Percentiles rank a stretch among this genome's conserved stretches.
These are phyloP conservation scores for Microctenopoma stevenorrisi DNA, from an alignment of 2,797 vertebrate genomes.

Conservation along the genomic window DNA sequence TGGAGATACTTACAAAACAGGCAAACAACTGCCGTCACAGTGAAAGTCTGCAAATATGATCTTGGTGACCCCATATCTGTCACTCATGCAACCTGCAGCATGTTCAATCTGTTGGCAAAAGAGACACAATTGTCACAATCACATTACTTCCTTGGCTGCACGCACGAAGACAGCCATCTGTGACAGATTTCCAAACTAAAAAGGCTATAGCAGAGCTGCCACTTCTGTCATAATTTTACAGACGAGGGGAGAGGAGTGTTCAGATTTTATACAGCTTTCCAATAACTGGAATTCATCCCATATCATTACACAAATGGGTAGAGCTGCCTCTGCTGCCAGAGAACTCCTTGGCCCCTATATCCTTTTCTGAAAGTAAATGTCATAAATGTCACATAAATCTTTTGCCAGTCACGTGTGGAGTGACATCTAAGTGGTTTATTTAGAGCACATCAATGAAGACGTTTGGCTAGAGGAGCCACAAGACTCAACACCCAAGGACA, in stretches of 20 bases:
- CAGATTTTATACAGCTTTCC: conserved; percentile 69
- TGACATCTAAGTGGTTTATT: conserved; percentile 76
- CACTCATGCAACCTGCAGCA: conserved; percentile 77
- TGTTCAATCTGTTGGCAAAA: conserved; percentile 76
- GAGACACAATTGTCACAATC: conserved; percentile 71
- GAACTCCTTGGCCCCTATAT: conserved; percentile 54
- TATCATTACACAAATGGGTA: conserved; percentile 79
- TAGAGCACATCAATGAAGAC: conserved; percentile 69
- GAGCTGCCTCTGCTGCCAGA: conserved; percentile 63
- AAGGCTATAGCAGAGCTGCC: conserved; percentile 56
- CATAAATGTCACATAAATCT: conserved; percentile 79
- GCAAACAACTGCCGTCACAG: conserved; percentile 56
- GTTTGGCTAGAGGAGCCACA: conserved; percentile 44
- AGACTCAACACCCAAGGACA: conserved; percentile 64
- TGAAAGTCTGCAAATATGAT: conserved; percentile 62
- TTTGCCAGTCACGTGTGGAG: conserved; percentile 56
- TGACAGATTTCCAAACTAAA: conserved; percentile 70
- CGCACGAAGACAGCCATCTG: conserved; percentile 61
- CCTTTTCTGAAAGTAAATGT: conserved; percentile 70
- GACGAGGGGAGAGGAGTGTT: conserved; percentile 44
- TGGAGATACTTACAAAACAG: conserved; percentile 75
- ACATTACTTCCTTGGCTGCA: conserved; percentile 66
- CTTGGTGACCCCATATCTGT: conserved; percentile 77
- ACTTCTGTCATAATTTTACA: conserved; percentile 68
- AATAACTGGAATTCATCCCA: conserved; percentile 79